phyloP scores from a whole-genome alignment of 2,797 vertebrate genomes.

The Poecilia wingei region DNA sequence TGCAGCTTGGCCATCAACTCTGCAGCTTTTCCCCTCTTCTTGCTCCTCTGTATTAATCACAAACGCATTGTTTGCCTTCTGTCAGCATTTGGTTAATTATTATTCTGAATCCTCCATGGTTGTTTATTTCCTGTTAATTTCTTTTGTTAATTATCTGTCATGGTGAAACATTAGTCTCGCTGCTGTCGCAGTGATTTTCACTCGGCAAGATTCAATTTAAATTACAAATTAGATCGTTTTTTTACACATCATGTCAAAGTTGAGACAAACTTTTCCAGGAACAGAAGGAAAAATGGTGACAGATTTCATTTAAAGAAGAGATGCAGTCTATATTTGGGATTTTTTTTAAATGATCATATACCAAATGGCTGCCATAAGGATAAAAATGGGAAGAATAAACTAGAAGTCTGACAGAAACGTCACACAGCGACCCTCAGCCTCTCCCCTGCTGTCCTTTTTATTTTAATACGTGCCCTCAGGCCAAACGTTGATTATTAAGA shows the following conservation, averaged over 20 bases:
- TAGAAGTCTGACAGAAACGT: conserved; percentile 25
- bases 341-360: neutral
- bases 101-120: conserved; percentile 17
- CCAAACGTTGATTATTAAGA: conserved; percentile 18
- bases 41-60: conserved; percentile 7
- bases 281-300: neutral
- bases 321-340: neutral
- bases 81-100: conserved; percentile 30
- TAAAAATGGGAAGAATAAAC: neutral
- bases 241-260: conserved; percentile 11
- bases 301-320: neutral
- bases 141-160: conserved; percentile 18
- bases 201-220: conserved; percentile 6
- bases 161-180: conserved; percentile 20
- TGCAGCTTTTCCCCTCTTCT: conserved; percentile 2
- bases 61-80: conserved; percentile 14
- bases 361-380: neutral
- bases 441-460: conserved; percentile 19
- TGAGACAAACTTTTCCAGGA: conserved; percentile 3
- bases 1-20: conserved; percentile 9
- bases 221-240: neutral
- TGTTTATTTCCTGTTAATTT: conserved; percentile 39
- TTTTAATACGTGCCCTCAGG: conserved; percentile 6
- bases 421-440: conserved; percentile 17
- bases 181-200: neutral